A percentile compares a stretch with the other conserved stretches of the same genome.
Evolutionary conservation across 2,113 vertebrate species (phyloP).

Genomic region (Chaenocephalus aceratus): DNA sequence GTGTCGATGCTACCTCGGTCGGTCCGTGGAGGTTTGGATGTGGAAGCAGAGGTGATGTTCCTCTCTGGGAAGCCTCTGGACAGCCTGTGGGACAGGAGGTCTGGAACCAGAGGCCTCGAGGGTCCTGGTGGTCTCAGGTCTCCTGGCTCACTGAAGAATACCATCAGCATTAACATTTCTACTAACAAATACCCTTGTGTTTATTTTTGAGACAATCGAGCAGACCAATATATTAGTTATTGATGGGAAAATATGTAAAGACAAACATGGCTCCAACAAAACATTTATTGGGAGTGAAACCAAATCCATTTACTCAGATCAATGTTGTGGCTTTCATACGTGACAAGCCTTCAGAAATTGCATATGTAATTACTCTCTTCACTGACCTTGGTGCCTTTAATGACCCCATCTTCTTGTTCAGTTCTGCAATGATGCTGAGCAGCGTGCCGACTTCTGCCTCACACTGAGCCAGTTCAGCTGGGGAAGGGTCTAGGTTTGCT

Average conservation of each 20-base stretch:
- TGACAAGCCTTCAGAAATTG: background rate
- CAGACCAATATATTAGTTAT: background rate
- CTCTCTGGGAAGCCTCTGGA: slow-evolving; percentile 51
- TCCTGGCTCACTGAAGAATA: slow-evolving; percentile 75
- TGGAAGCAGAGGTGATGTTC: slow-evolving; percentile 20
- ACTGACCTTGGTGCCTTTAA: slow-evolving; percentile 80
- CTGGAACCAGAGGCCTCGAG: slow-evolving; percentile 68
- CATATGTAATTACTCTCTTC: background rate
- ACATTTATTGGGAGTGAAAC: background rate
- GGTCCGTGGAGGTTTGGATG: slow-evolving; percentile 48
- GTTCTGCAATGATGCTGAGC: slow-evolving; percentile 73
- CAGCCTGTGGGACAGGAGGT: slow-evolving; percentile 57
- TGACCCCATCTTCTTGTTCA: slow-evolving; percentile 79
- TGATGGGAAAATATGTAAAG: background rate
- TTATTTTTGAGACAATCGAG: slow-evolving; percentile 3
- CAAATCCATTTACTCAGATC: background rate
- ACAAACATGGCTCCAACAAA: background rate
- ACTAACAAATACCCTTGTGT: background rate
- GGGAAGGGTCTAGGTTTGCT: slow-evolving; percentile 65
- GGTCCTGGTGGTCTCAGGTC: slow-evolving; percentile 48
- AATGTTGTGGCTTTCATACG: background rate
- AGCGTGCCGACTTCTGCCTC: slow-evolving; percentile 77
- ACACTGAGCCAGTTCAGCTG: slow-evolving; percentile 77
- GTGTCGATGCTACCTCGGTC: slow-evolving; percentile 53
- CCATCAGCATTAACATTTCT: slow-evolving; percentile 3